Percentiles rank a stretch among this genome's conserved stretches.
These are phyloP conservation scores for Chironomus tepperi DNA, from an alignment of 1,140 invertebrate genomes.

Conservation along the genomic window DNA sequence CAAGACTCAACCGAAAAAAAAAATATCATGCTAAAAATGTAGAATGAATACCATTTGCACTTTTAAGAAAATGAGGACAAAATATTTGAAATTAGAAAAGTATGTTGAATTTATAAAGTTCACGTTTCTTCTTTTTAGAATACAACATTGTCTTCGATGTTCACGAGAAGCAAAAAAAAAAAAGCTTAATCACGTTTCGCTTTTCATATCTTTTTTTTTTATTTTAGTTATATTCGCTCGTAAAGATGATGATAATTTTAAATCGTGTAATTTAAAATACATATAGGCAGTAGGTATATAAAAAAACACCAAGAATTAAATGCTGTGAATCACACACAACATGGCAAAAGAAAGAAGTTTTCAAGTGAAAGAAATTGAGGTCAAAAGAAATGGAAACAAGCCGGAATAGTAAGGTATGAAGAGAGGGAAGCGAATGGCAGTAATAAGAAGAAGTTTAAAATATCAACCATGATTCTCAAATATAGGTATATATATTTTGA, in stretches of 20 bases:
- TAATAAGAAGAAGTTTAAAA: neutral
- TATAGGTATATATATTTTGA: neutral
- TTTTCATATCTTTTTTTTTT: too few species aligned
- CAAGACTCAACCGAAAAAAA: neutral
- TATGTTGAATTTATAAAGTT: neutral
- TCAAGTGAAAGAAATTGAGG: neutral
- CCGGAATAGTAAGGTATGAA: neutral
- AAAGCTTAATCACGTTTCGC: too few species aligned
- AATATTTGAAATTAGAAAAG: neutral
- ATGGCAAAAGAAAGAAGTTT: neutral
- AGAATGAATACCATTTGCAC: neutral
- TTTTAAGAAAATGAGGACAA: neutral
- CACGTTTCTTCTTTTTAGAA: neutral
- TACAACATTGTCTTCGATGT: neutral
- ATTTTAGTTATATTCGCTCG: too few species aligned
- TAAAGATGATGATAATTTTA: neutral
- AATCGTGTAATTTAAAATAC: neutral
- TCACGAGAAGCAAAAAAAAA: too few species aligned
- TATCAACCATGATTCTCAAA: neutral
- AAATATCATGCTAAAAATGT: neutral
- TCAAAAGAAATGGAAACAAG: constrained; percentile 21
- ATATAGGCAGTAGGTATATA: neutral
- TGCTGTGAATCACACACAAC: neutral
- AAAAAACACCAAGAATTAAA: constrained; percentile 5
- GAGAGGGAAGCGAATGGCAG: neutral